phyloP scores from a whole-genome alignment of 2,113 vertebrate species.

The Tupaia tana region DNA sequence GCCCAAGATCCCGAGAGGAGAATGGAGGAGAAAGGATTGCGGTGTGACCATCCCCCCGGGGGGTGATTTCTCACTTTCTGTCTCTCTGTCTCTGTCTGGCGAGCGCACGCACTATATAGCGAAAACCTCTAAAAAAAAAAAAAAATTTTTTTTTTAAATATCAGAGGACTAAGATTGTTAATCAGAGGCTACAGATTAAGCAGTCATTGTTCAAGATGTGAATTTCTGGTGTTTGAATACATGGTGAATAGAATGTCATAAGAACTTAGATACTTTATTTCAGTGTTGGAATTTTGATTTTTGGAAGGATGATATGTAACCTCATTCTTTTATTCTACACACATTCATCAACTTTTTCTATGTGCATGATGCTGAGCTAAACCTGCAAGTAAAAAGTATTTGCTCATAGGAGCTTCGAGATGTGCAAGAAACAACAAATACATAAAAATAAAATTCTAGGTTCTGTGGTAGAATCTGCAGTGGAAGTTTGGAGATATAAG shows the following conservation, averaged over 20 bases:
- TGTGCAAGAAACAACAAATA: not conserved
- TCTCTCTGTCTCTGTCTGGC: too few species aligned
- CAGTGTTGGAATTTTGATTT: not conserved
- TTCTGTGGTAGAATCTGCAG: not conserved
- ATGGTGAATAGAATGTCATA: not conserved
- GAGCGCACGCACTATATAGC: too few species aligned
- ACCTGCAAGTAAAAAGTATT: not conserved
- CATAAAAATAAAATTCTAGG: not conserved
- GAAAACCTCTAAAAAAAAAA: too few species aligned
- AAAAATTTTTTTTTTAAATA: too few species aligned
- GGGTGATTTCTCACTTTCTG: too few species aligned
- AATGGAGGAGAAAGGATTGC: too few species aligned
- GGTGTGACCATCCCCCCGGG: too few species aligned
- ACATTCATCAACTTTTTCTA: not conserved
- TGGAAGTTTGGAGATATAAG: not conserved
- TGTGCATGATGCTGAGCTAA: not conserved
- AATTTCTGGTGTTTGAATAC: not conserved
- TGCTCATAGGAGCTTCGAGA: not conserved
- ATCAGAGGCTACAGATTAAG: not conserved
- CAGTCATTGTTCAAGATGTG: not conserved
- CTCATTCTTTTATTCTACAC: not conserved
- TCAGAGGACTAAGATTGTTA: not conserved
- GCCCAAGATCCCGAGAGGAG: too few species aligned
- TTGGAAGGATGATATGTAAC: not conserved
- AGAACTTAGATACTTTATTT: constrained; percentile 41